Base-by-base conservation (phyloP, 1,140 invertebrate species). In the Dufourea novaeangliae region DNA sequence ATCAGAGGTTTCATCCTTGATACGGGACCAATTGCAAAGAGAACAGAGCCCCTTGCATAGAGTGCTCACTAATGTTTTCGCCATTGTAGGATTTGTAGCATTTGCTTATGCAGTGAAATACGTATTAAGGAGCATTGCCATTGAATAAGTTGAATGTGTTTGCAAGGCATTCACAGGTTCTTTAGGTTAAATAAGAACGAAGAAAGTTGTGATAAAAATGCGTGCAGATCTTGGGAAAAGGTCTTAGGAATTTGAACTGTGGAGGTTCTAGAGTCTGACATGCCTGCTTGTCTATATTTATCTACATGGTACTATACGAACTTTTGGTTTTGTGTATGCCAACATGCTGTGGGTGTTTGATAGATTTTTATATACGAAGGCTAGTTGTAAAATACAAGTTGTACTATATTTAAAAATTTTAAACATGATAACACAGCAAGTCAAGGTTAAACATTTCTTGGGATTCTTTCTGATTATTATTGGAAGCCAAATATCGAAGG, bases 21-120 rank as follows among this genome's bases (percentile, higher is more conserved):
- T 94, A 72, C 86, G 90, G 82, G 89, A 92, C 75, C 90, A 94
- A 79, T 90, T 94, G 78, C 90, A 94, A 85, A 92, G 93, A 52
- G 94, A 95, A 70, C 95, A 96, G 81, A 96, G 95, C 73, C 94
- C 94, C 29, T 91, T 97, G 75, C 94, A 96, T 54, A 95, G 94
- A 86, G 95, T 95, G 69, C 85, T 97, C 50, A 95, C 96, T 63
- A 98, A 98, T 92, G 93, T 97, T 78, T 94, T 95, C 88, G 95
- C 97, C 59, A 94, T 97, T 46, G 92, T 97, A 57, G 96, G 96
- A 52, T 96, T 98, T 91, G 96, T 96, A n/a, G 95, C 95, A 37
- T 97, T 98, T 91, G 96, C 96, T 25, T 97, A 95, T 83, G 95
- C 95, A 82, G 97, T 98, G 14, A 97, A 97, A 93, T 97, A 97